Evolutionary conservation across 2,113 vertebrate genomes (phyloP).

Genomic region (Mugil cephalus): DNA sequence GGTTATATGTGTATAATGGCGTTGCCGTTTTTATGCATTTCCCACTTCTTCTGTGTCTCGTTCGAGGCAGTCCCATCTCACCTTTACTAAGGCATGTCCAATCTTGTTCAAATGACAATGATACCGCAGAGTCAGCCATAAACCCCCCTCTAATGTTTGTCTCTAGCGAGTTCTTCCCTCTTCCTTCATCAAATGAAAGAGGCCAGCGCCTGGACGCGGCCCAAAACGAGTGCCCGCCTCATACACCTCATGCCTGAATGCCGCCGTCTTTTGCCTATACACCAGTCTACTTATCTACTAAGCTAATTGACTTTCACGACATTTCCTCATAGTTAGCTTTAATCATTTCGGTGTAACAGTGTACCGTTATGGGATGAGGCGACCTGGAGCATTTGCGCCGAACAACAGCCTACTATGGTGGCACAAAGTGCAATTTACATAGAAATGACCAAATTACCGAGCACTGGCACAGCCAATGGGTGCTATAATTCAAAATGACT

Average conservation of each 20-base stretch:
- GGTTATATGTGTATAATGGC: slow-evolving; percentile 10
- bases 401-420: slow-evolving; percentile 49
- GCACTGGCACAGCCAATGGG: slow-evolving; percentile 49
- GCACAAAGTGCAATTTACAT: slow-evolving; percentile 80
- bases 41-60: slow-evolving; percentile 15
- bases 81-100: slow-evolving; percentile 62
- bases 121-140: slow-evolving; percentile 64
- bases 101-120: slow-evolving; percentile 60
- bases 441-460: slow-evolving; percentile 80
- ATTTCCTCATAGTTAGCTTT: slow-evolving; percentile 63
- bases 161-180: slow-evolving; percentile 52
- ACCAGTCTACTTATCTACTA: slow-evolving; percentile 44
- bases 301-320: slow-evolving; percentile 62
- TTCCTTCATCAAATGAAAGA: slow-evolving; percentile 35
- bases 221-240: slow-evolving; percentile 58
- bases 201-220: slow-evolving; percentile 54
- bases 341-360: slow-evolving; percentile 59
- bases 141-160: slow-evolving; percentile 53
- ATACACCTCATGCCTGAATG: slow-evolving; percentile 43
- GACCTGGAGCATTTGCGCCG: slow-evolving; percentile 48
- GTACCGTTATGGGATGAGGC: slow-evolving; percentile 48
- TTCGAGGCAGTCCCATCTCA: slow-evolving; percentile 34
- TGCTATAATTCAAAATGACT: slow-evolving; percentile 72
- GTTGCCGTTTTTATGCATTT: slow-evolving; percentile 23
- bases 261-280: slow-evolving; percentile 28